These are phyloP conservation scores for Clanis bilineata DNA, from an alignment of 2,888 invertebrate genomes.

Conservation along the genomic window DNA sequence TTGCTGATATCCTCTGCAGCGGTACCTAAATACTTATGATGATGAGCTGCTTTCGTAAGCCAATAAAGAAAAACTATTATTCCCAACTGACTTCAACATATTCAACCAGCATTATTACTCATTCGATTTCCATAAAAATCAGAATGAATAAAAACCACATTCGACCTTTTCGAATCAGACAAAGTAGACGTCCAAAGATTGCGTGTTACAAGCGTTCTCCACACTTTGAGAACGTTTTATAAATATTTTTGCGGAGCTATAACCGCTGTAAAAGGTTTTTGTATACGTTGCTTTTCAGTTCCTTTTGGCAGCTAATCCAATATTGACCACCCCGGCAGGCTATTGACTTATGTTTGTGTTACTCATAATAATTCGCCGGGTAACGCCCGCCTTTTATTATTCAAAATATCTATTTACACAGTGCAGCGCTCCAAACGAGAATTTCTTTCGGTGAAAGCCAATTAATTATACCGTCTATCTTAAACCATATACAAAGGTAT, in stretches of 20 bases:
- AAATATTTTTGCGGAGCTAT: conserved; percentile 76
- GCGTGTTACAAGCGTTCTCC: conserved; percentile 50
- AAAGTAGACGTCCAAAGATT: not conserved
- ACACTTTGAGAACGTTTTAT: conserved; percentile 57
- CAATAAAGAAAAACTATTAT: too few relatives aligned
- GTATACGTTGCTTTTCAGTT: conserved; percentile 82
- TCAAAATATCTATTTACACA: conserved; percentile 79
- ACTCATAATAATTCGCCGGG: conserved; percentile 76
- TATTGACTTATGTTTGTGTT: conserved; percentile 81
- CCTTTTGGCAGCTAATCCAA: conserved; percentile 81
- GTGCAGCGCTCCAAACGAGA: conserved; percentile 45
- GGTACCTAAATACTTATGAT: too few relatives aligned
- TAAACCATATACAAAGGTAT: not conserved
- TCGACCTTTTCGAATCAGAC: not conserved
- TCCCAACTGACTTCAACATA: too few relatives aligned
- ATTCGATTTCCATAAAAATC: too few relatives aligned
- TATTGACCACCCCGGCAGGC: conserved; percentile 80
- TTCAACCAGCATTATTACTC: too few relatives aligned
- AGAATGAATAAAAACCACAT: too few relatives aligned
- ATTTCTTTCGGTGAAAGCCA: conserved; percentile 58
- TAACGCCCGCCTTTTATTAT: conserved; percentile 75
- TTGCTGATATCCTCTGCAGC: too few relatives aligned
- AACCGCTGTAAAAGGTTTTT: conserved; percentile 82
- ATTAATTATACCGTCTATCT: conserved; percentile 44
- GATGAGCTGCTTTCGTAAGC: too few relatives aligned